A percentile compares a stretch with the other conserved stretches of the same genome.
These are phyloP conservation scores for Monomorium pharaonis DNA, from an alignment of 1,140 invertebrate species.

Conservation along the genomic window DNA sequence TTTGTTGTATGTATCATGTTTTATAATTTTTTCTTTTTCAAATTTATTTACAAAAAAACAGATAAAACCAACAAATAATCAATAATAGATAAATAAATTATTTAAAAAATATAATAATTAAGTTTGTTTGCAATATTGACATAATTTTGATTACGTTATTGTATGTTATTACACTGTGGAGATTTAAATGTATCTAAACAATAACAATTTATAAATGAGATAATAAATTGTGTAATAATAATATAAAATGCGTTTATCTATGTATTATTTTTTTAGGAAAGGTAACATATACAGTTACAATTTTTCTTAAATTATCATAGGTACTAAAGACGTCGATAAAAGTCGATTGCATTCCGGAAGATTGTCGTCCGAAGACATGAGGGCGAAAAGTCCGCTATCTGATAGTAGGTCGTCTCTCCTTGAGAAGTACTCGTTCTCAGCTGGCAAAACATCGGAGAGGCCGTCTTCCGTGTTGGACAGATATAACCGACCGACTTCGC, in stretches of 20 bases:
- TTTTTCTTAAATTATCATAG: slow-evolving; percentile 63
- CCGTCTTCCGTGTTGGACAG: slow-evolving; percentile 80
- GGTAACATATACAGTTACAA: background rate
- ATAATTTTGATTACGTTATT: background rate
- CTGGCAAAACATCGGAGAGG: slow-evolving; percentile 77
- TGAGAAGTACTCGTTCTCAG: slow-evolving; percentile 79
- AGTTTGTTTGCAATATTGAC: background rate
- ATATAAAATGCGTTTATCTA: background rate
- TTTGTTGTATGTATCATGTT: background rate
- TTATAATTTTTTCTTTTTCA: background rate
- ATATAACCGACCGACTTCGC: slow-evolving; percentile 77
- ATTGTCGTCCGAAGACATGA: slow-evolving; percentile 77
- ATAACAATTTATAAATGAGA: background rate
- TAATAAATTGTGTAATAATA: background rate
- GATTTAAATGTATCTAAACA: background rate
- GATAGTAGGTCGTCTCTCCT: slow-evolving; percentile 77
- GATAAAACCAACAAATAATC: background rate
- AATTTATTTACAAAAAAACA: background rate
- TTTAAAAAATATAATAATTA: background rate
- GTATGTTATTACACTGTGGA: background rate
- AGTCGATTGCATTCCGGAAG: slow-evolving; percentile 74
- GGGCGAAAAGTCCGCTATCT: slow-evolving; percentile 77
- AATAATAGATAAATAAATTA: background rate
- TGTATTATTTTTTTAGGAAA: background rate
- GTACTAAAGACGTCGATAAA: slow-evolving; percentile 78